These are phyloP conservation scores for Mesocricetus auratus DNA, from an alignment of 2,113 vertebrate genomes.

Conservation along the genomic window DNA sequence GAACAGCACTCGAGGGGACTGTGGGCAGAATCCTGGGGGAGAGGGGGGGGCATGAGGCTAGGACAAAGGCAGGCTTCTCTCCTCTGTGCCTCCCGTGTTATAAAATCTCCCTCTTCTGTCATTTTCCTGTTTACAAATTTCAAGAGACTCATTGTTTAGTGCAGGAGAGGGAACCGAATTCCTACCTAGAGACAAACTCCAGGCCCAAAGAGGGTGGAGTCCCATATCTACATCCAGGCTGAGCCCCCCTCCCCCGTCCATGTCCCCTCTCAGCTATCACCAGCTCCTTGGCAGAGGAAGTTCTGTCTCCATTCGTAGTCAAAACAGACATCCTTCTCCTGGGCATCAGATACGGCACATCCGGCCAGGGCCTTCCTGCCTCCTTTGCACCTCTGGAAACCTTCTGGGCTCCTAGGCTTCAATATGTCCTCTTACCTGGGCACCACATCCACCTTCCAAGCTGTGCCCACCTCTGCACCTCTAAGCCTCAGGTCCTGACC, in stretches of 20 bases:
- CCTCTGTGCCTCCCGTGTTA: neutral
- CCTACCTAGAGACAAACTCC: neutral
- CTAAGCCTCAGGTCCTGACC: neutral
- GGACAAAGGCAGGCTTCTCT: neutral
- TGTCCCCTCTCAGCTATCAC: too few species aligned
- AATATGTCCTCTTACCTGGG: neutral
- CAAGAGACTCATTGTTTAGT: neutral
- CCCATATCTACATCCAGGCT: neutral
- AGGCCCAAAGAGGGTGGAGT: neutral
- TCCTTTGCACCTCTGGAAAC: neutral
- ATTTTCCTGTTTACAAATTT: neutral
- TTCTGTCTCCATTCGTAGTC: neutral
- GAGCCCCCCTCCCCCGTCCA: too few species aligned
- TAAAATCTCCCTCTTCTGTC: neutral
- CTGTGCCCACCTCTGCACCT: neutral
- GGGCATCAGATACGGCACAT: neutral
- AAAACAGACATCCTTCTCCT: neutral
- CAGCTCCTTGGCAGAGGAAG: neutral
- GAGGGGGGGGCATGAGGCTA: neutral
- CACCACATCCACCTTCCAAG: too few species aligned
- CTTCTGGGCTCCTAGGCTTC: neutral
- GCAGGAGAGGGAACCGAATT: neutral
- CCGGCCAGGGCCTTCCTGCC: too few species aligned
- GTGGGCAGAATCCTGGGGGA: neutral
- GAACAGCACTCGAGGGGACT: neutral